Base-by-base conservation (phyloP, 2,888 invertebrate species). In the Harpalus rufipes region DNA sequence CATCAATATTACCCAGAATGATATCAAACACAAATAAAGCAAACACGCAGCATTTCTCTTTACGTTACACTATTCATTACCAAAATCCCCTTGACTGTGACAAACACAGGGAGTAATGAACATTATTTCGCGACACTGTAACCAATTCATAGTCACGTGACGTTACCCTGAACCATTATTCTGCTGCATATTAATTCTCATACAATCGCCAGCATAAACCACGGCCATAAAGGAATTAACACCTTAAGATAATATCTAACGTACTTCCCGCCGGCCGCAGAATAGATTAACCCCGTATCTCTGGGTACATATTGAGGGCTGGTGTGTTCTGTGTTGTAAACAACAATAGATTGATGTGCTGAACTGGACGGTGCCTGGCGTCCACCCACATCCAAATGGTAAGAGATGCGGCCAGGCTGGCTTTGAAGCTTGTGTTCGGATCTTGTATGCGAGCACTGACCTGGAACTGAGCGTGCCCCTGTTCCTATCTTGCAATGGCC, bases 171-270 rank as follows among this genome's bases (percentile, higher is more conserved):
- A 12, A 10, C 56, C 56, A 76, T 76, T 76, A 76, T 72, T 41
- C 32, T 14, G 12, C 16, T 72, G 72, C 72, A 72, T 72, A 72
- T 76, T 76, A 76, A 76, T 56, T 21, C 56, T 18, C 51, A 10
- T 51, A 76, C 76, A 76, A 76, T 76, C 76, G 76, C 76, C 76
- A 10, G 44, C 56, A 76, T 76, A 56, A 76, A 51, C 76, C 56
- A 76, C 56, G 6, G 44, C 12, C 56, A 56, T 76, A 76, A 76
- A 76, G 76, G 76, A 76, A 76, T 76, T 78, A 78, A 78, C 56
- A 78, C 58, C 78, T 56, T 58, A 25, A 78, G 58, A 78, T 56
- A 78, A 78, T 78, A 78, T 58, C 78, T 51, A 12, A 8, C 44
- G 44, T 51, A 56, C 58, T 58, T 78, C 78, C 16, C 32, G 32